Percentiles rank a stretch among this genome's conserved stretches.
Conservation (phyloP, 2,797 vertebrate species). For the Hemibagrus guttatus region DNA sequence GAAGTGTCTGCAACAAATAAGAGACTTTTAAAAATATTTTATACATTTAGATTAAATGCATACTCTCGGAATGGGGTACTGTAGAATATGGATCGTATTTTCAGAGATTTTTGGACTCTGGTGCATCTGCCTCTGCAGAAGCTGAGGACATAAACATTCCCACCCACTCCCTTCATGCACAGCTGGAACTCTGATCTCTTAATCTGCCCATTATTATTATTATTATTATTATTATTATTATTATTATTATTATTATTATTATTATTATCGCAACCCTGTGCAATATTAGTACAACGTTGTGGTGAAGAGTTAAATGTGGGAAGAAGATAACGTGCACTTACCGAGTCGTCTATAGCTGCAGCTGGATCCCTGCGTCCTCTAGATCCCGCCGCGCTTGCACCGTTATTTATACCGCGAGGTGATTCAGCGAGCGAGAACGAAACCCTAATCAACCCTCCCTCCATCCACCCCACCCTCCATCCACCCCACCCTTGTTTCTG, state of each 20-base stretch:
- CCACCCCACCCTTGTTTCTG: background rate
- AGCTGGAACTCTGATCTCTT: background rate
- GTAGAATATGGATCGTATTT: background rate
- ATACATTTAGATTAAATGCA: background rate
- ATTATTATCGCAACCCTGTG: background rate
- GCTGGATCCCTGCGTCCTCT: slow-evolving; percentile 25
- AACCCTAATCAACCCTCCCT: background rate
- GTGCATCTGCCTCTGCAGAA: background rate
- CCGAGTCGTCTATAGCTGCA: slow-evolving; percentile 1
- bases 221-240: background rate
- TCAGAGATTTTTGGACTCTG: background rate
- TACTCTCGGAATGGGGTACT: background rate
- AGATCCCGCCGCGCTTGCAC: background rate
- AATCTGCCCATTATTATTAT: background rate
- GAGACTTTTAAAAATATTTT: background rate
- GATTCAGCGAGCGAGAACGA: slow-evolving; percentile 56
- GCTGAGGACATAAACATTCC: background rate
- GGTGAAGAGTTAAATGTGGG: background rate
- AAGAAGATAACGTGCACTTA: slow-evolving; percentile 24
- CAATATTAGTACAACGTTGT: background rate
- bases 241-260: background rate
- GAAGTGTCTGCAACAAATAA: background rate
- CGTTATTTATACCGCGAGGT: slow-evolving; percentile 68
- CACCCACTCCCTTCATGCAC: background rate
- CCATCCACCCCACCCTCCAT: background rate